Conservation (phyloP, 2,797 vertebrate species). For the Gephyroberyx darwinii region DNA sequence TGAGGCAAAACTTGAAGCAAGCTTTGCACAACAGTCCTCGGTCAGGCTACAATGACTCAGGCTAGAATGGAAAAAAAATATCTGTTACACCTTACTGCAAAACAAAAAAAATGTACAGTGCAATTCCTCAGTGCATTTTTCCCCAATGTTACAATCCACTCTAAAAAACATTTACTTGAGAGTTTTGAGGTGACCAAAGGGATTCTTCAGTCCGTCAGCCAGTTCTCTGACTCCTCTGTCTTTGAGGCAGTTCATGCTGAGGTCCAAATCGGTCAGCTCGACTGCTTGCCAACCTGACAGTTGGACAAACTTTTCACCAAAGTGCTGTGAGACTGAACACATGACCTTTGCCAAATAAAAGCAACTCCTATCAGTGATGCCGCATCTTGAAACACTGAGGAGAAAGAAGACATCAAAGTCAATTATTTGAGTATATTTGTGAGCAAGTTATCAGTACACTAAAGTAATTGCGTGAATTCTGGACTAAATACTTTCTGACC, state of each 20-base stretch:
- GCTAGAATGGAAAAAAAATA: conserved; percentile 23
- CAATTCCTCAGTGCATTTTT: too few species aligned
- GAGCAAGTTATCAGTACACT: not conserved
- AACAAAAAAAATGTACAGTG: too few species aligned
- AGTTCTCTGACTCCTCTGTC: conserved; percentile 42
- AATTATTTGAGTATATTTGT: not conserved
- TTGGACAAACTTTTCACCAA: not conserved
- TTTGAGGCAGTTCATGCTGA: conserved; percentile 59
- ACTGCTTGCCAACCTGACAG: conserved; percentile 21
- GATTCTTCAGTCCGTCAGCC: conserved; percentile 34
- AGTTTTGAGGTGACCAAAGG: conserved; percentile 30
- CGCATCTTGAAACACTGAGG: conserved; percentile 58
- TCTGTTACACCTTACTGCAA: not conserved
- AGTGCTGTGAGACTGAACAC: conserved; percentile 40
- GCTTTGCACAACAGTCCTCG: conserved; percentile 36
- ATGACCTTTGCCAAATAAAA: conserved; percentile 25
- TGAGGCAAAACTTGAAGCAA: conserved; percentile 26
- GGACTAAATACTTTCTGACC: not conserved
- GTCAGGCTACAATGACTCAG: conserved; percentile 55
- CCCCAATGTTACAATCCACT: too few species aligned
- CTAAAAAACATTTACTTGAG: conserved; percentile 45
- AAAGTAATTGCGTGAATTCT: not conserved
- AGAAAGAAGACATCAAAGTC: not conserved
- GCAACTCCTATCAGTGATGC: conserved; percentile 35
- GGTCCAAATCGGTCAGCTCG: conserved; percentile 42